Percentiles rank a stretch among this genome's conserved stretches.
phyloP scores from a whole-genome alignment of 2,888 invertebrate species.

The Aleiodes leptofemur region DNA sequence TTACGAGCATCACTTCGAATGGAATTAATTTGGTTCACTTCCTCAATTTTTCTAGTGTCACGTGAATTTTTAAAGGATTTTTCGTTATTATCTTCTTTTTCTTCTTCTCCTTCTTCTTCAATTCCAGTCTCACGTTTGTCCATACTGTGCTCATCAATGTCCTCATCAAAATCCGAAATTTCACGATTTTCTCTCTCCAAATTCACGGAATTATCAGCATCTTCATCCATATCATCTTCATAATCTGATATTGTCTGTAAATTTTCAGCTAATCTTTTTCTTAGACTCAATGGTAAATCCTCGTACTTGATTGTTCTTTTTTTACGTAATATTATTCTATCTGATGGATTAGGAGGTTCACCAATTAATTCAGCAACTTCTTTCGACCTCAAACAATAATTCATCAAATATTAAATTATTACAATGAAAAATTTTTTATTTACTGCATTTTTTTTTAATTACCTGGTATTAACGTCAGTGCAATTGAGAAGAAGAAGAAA shows the following conservation, averaged over 20 bases:
- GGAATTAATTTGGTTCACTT: not conserved
- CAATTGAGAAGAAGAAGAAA: not conserved
- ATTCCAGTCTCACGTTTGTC: not conserved
- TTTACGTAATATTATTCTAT: slow-evolving; percentile 6
- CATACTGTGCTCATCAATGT: slow-evolving; percentile 1
- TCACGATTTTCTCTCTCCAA: slow-evolving; percentile 8
- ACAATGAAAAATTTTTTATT: not conserved
- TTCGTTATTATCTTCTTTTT: not conserved
- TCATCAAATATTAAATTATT: not conserved
- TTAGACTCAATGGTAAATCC: slow-evolving; percentile 29
- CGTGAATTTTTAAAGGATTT: not conserved
- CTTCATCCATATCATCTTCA: slow-evolving; percentile 26
- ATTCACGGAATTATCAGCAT: not conserved
- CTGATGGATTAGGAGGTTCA: not conserved
- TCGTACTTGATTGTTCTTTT: slow-evolving; percentile 26
- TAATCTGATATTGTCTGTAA: slow-evolving; percentile 37
- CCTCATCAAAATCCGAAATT: not conserved
- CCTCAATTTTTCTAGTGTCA: not conserved
- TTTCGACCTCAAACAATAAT: slow-evolving; percentile 6
- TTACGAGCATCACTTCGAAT: not conserved
- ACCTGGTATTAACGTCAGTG: slow-evolving; percentile 17
- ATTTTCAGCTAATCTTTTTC: slow-evolving; percentile 29
- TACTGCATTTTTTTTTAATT: not conserved
- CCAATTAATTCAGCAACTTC: not conserved
- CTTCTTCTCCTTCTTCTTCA: not conserved